These are phyloP conservation scores for Strongylocentrotus purpuratus DNA, from an alignment of 35 echinoderm and acorn worm species.

Conservation along the genomic window DNA sequence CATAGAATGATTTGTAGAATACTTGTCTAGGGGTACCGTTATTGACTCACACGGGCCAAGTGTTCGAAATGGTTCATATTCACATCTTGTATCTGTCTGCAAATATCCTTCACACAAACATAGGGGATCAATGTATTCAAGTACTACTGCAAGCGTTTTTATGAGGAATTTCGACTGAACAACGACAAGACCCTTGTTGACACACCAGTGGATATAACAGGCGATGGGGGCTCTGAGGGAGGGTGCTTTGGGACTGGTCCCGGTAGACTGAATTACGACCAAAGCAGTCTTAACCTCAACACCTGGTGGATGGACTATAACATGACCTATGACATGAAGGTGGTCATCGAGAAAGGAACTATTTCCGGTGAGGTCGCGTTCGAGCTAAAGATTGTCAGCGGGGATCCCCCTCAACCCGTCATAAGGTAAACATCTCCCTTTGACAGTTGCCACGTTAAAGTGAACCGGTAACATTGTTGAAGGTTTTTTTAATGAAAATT, in stretches of 20 bases:
- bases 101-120: background rate
- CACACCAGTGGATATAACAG: background rate
- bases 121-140: slow-evolving; percentile 60
- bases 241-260: slow-evolving; percentile 63
- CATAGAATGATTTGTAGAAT: too few species aligned
- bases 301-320: slow-evolving; percentile 35
- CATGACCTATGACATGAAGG: slow-evolving; percentile 55
- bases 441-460: too few species aligned
- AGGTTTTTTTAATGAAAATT: too few species aligned
- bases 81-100: too few species aligned
- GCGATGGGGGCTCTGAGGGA: background rate
- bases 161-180: slow-evolving; percentile 59
- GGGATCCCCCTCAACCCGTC: slow-evolving; percentile 48
- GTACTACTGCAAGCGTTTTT: slow-evolving; percentile 71
- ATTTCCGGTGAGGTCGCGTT: slow-evolving; percentile 5
- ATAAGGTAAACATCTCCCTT: slow-evolving; percentile 53
- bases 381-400: slow-evolving; percentile 44
- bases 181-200: slow-evolving; percentile 11
- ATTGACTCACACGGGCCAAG: too few species aligned
- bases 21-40: too few species aligned
- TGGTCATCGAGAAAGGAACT: slow-evolving; percentile 47
- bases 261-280: slow-evolving; percentile 35
- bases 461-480: too few species aligned
- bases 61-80: too few species aligned
- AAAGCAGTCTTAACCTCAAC: background rate